Conservation (phyloP, 2,888 invertebrate genomes). For the Dione vanillae region DNA sequence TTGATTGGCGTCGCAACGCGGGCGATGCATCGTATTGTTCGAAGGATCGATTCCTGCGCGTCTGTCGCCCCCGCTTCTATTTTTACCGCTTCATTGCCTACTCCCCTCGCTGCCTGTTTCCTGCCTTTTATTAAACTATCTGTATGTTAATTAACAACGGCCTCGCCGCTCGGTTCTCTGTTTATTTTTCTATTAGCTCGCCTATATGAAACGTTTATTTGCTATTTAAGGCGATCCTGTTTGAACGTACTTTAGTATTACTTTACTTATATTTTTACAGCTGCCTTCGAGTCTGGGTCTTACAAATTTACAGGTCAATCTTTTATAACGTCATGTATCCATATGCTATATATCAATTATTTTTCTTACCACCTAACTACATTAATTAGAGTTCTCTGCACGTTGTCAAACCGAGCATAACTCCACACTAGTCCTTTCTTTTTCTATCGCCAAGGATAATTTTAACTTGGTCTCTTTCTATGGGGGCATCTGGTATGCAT, state of each 20-base stretch:
- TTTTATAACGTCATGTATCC: slow-evolving; percentile 57
- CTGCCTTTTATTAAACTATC: slow-evolving; percentile 84
- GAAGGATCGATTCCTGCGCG: slow-evolving; percentile 76
- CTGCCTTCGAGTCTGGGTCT: slow-evolving; percentile 52
- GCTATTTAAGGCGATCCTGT: slow-evolving; percentile 62
- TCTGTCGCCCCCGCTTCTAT: slow-evolving; percentile 79
- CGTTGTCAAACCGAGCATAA: slow-evolving; percentile 72
- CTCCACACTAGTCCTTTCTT: slow-evolving; percentile 65
- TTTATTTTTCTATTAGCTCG: slow-evolving; percentile 77
- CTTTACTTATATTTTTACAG: slow-evolving; percentile 51
- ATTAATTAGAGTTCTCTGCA: slow-evolving; percentile 78
- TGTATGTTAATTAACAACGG: slow-evolving; percentile 83
- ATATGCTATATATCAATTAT: slow-evolving; percentile 56
- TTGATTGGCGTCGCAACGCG: slow-evolving; percentile 66
- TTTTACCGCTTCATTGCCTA: slow-evolving; percentile 84
- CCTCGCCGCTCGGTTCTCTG: slow-evolving; percentile 68
- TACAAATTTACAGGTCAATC: slow-evolving; percentile 48
- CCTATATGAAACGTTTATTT: slow-evolving; percentile 64
- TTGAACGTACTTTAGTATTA: slow-evolving; percentile 44
- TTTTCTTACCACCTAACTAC: slow-evolving; percentile 76
- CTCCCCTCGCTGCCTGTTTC: slow-evolving; percentile 81
- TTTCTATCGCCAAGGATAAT: slow-evolving; percentile 61
- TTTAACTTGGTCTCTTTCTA: slow-evolving; percentile 74
- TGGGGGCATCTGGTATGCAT: slow-evolving; percentile 82
- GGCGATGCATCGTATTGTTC: slow-evolving; percentile 72